Percentiles rank a stretch among this genome's conserved stretches.
Conservation (phyloP, 2,797 vertebrate genomes). For the Sebastes cheni region DNA sequence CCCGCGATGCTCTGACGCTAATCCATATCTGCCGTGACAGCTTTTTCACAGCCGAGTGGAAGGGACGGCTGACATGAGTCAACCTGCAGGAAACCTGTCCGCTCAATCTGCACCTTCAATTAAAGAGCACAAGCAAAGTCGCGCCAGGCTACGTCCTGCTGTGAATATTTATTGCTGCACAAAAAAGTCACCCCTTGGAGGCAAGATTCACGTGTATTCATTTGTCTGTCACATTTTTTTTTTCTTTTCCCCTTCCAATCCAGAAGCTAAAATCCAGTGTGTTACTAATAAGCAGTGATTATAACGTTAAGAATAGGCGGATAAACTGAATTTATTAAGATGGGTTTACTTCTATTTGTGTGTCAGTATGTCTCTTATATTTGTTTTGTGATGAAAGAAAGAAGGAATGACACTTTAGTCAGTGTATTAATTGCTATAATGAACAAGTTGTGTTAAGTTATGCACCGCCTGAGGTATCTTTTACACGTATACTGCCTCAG, state of each 20-base stretch:
- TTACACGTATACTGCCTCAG: background rate
- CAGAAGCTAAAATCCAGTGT: conserved; percentile 1
- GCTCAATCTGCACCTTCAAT: conserved; percentile 54
- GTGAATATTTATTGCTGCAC: conserved; percentile 51
- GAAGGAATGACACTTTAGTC: background rate
- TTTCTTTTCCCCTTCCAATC: conserved; percentile 9
- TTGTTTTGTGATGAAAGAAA: background rate
- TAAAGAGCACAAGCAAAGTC: conserved; percentile 45
- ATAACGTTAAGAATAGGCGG: background rate
- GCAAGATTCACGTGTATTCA: conserved; percentile 43
- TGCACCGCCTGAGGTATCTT: background rate
- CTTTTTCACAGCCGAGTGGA: conserved; percentile 55
- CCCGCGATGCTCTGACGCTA: conserved; percentile 46
- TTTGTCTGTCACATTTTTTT: conserved; percentile 8
- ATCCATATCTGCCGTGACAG: conserved; percentile 60
- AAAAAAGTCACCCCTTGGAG: conserved; percentile 40
- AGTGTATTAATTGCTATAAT: background rate
- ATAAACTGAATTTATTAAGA: background rate
- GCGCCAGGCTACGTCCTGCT: conserved; percentile 20
- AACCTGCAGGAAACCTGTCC: conserved; percentile 49
- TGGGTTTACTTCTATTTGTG: background rate
- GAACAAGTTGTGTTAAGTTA: background rate
- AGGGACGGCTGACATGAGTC: conserved; percentile 52
- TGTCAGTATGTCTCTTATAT: background rate
- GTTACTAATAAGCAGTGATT: conserved; percentile 32